Evolutionary conservation across 2,113 vertebrate species (phyloP).

Genomic region (Tympanuchus pallidicinctus): DNA sequence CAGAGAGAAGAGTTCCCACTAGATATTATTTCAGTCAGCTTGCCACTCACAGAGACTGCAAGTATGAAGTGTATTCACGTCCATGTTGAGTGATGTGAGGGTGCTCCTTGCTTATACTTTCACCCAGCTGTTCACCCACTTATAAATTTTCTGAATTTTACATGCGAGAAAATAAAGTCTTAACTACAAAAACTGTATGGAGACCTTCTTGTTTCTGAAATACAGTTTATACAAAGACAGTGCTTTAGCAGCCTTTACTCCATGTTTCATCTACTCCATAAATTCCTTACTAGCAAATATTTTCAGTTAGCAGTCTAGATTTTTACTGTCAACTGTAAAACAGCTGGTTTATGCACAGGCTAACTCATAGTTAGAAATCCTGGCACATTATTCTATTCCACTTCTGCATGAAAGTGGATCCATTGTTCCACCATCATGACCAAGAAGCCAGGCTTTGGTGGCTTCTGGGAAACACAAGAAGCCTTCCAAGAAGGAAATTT

Average conservation of each 20-base stretch:
- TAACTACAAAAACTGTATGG: neutral
- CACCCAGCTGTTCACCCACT: neutral
- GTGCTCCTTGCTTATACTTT: neutral
- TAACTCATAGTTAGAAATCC: neutral
- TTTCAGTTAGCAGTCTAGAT: neutral
- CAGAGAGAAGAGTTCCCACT: neutral
- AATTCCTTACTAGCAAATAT: neutral
- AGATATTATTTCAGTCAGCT: neutral
- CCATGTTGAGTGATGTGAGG: accelerated
- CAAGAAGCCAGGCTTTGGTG: neutral
- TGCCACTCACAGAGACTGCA: too few relatives aligned
- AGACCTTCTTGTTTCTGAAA: neutral
- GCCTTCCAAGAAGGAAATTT: neutral
- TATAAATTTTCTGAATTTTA: neutral
- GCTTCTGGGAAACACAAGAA: neutral
- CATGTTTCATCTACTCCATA: neutral
- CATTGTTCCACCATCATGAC: neutral
- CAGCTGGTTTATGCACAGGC: neutral
- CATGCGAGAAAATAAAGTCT: neutral
- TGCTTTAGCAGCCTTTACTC: neutral
- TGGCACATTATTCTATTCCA: neutral
- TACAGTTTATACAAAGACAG: neutral
- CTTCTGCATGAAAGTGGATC: neutral
- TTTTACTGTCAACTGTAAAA: neutral
- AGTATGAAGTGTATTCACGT: too few relatives aligned